Conservation (phyloP, 1,140 invertebrate species). For the Tetranychus cinnabarinus region DNA sequence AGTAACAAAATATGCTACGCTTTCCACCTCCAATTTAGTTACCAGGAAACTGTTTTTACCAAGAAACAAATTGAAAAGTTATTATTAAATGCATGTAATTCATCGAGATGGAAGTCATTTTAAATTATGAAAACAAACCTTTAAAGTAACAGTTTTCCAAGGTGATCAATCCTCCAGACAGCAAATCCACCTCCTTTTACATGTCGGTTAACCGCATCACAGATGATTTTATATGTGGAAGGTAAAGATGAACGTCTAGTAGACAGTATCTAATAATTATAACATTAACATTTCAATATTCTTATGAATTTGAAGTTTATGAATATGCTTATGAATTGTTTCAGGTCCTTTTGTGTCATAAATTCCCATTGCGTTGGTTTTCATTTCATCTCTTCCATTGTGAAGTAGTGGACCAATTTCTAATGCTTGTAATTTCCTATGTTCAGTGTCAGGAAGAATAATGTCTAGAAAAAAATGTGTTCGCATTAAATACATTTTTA, state of each 20-base stretch:
- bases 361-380: slow-evolving; percentile 63
- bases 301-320: slow-evolving; percentile 71
- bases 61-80: too few relatives aligned
- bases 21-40: slow-evolving; percentile 88
- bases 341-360: slow-evolving; percentile 70
- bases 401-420: background rate
- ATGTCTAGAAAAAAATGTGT: background rate
- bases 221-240: slow-evolving; percentile 68
- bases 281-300: too few relatives aligned
- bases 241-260: slow-evolving; percentile 56
- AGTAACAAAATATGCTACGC: slow-evolving; percentile 81
- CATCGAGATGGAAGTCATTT: background rate
- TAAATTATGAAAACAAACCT: slow-evolving; percentile 23
- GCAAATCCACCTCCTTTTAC: slow-evolving; percentile 68
- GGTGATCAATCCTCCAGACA: slow-evolving; percentile 77
- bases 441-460: background rate
- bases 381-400: slow-evolving; percentile 21
- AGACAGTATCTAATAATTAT: slow-evolving; percentile 35
- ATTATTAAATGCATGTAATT: too few relatives aligned
- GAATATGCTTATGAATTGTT: slow-evolving; percentile 47
- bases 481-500: background rate
- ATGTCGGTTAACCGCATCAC: slow-evolving; percentile 43
- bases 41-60: slow-evolving; percentile 39
- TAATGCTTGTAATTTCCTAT: background rate
- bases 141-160: slow-evolving; percentile 82